Evolutionary conservation across 2,113 vertebrate species (phyloP).

Genomic region (Athene cunicularia): DNA sequence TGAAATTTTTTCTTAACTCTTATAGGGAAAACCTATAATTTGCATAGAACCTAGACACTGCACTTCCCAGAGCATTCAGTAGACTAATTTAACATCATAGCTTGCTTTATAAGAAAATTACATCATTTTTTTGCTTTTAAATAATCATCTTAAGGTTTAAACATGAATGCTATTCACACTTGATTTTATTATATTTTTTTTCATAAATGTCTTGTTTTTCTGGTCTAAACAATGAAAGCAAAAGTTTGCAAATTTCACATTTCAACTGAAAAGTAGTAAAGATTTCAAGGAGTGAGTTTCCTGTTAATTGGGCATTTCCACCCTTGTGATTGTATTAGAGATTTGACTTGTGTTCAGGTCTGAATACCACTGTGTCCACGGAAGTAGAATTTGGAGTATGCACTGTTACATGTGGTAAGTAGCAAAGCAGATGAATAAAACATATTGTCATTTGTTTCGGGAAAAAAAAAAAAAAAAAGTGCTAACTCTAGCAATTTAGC

Average conservation of each 20-base stretch:
- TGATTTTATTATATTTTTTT: not conserved
- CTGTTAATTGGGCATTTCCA: not conserved
- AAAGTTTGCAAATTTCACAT: not conserved
- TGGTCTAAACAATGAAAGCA: not conserved
- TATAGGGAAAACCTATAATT: not conserved
- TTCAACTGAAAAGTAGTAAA: not conserved
- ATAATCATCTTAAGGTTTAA: not conserved
- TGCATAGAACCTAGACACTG: not conserved
- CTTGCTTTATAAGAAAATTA: not conserved
- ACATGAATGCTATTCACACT: not conserved
- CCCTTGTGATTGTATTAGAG: not conserved
- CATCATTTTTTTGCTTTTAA: not conserved
- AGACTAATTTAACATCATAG: not conserved
- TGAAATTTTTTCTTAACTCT: not conserved
- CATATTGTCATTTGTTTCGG: not conserved
- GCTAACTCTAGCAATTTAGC: conserved; percentile 49
- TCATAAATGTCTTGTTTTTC: not conserved
- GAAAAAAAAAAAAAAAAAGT: not conserved
- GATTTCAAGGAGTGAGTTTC: not conserved
- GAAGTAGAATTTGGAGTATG: conserved; percentile 68
- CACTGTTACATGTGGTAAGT: conserved; percentile 74
- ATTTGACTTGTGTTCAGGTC: conserved; percentile 54
- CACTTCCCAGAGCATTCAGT: not conserved
- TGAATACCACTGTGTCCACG: conserved; percentile 6
- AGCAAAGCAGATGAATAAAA: conserved; percentile 44